A percentile compares a stretch with the other conserved stretches of the same genome.
Conservation (phyloP, 1,140 invertebrate genomes). For the Trichoplusia ni region DNA sequence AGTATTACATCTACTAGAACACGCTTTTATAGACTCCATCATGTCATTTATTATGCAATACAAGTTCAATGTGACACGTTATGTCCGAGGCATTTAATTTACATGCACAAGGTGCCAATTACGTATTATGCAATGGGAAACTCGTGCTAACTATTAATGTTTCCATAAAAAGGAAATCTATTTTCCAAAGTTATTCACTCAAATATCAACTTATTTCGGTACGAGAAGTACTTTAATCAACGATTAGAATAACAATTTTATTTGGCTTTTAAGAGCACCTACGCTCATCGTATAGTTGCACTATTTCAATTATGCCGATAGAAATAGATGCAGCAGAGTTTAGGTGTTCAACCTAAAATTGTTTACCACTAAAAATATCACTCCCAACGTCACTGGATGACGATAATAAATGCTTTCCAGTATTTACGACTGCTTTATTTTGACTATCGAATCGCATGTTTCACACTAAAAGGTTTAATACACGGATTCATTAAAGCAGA, state of each 20-base stretch:
- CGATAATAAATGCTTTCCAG: background rate
- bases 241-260: slow-evolving; percentile 1
- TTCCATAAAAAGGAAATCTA: background rate
- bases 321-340: slow-evolving; percentile 10
- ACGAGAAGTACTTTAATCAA: background rate
- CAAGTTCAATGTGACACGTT: background rate
- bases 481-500: too few relatives aligned
- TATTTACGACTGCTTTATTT: too few relatives aligned
- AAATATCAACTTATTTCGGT: too few relatives aligned
- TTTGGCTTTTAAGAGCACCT: background rate
- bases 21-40: too few relatives aligned
- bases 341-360: too few relatives aligned
- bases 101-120: background rate
- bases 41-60: background rate
- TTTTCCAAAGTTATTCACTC: background rate
- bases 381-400: background rate
- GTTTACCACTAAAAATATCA: slow-evolving; percentile 5
- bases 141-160: background rate
- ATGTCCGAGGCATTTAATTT: background rate
- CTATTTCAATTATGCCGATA: slow-evolving; percentile 13
- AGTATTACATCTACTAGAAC: too few relatives aligned
- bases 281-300: slow-evolving; percentile 7
- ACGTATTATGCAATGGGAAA: background rate
- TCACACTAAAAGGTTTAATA: background rate
- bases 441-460: too few relatives aligned